Conservation (phyloP, 1,140 invertebrate species). For the Drosophila malerkotliana region DNA sequence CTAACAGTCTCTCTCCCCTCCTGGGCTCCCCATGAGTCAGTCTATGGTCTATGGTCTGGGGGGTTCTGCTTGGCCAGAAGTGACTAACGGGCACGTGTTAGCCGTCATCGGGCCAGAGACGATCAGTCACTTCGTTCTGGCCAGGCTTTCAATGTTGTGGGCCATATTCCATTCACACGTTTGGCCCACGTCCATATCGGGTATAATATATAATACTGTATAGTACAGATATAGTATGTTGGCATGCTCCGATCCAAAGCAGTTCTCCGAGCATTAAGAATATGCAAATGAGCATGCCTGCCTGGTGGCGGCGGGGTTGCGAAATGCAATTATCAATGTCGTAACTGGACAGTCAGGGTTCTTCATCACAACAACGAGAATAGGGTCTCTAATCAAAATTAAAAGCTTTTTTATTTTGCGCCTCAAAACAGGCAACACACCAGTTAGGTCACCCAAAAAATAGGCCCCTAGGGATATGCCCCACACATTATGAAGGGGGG, state of each 20-base stretch:
- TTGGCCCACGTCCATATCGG: neutral
- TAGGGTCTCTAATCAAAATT: neutral
- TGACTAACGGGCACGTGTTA: slow-evolving; percentile 31
- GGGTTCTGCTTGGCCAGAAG: slow-evolving; percentile 7
- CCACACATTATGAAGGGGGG: no score
- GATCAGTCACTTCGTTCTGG: slow-evolving; percentile 22
- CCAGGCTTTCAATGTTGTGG: slow-evolving; percentile 10
- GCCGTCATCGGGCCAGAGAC: slow-evolving; percentile 27
- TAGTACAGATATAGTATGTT: neutral
- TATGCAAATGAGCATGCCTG: slow-evolving; percentile 11
- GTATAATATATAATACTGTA: neutral
- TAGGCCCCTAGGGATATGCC: neutral
- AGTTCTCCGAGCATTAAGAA: slow-evolving; percentile 17
- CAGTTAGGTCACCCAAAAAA: neutral
- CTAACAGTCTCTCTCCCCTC: no score
- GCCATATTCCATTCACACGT: slow-evolving; percentile 39
- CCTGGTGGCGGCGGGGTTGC: neutral
- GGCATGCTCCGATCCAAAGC: slow-evolving; percentile 9
- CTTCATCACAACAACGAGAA: no score
- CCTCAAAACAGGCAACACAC: slow-evolving; percentile 14
- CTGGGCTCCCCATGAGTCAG: slow-evolving; percentile 22
- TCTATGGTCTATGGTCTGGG: neutral
- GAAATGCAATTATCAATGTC: slow-evolving; percentile 28
- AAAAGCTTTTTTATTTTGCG: slow-evolving; percentile 5
- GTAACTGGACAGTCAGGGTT: slow-evolving; percentile 1